Evolutionary conservation across 2,797 vertebrate genomes (phyloP), one percentile per base, ranked within the genome.

Genomic region (Cetoscarus ocellatus): DNA sequence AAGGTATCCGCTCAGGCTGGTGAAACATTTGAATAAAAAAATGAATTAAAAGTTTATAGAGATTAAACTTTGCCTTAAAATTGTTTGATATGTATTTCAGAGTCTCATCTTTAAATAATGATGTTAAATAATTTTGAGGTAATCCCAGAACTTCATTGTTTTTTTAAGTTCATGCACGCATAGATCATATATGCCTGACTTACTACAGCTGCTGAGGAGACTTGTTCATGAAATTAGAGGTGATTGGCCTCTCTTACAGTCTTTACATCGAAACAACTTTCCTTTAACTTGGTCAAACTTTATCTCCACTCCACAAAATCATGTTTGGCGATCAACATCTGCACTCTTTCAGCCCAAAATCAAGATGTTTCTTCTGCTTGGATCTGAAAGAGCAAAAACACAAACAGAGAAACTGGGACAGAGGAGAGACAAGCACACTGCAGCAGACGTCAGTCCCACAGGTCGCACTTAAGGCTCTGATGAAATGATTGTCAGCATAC

Each of bases 141-240:
- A 47, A 62, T 59, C 34, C 18, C 11, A n/a, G 43, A 50, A 66
- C 64, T 69, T 14, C 45, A 42, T 13, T 5, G 7, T 58, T 64
- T 54, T 10, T 3, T 7, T 18, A 12, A 36, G 60, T 67, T 47
- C 36, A 47, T 61, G 49, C 44, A 59, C 67, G 76, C 63, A 64
- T 48, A 65, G 42, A 71, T 11, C 27, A 44, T 51, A 35, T 65
- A 36, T 64, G 79, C 47, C 75, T 79, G 73, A 79, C 73, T 79
- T 81, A 66, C 65, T 44, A 48, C 35, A 36, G 63, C 64, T 58
- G 56, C n/a, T 73, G 77, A 80, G 82, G 71, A 83, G 68, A 73
- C 80, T 86, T 73, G 81, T 85, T 87, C 76, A 63, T 65, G 36
- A 84, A 86, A 86, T 86, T 67, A 73, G 58, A 82, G 63, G 53